Conservation (phyloP, 2,797 vertebrate species). For the Tenualosa thibaudeaui region DNA sequence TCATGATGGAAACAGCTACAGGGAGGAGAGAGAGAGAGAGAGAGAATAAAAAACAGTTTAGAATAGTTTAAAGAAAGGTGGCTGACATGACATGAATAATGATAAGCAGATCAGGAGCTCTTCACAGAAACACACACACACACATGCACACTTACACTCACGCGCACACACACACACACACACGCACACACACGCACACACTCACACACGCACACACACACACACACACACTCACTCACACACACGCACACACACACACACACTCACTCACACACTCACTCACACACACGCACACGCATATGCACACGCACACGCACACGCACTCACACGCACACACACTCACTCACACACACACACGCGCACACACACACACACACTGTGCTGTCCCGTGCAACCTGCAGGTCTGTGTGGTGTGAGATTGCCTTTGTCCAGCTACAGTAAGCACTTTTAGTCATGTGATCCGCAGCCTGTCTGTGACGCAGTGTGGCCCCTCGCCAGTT, state of each 20-base stretch:
- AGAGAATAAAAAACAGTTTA: too few species aligned
- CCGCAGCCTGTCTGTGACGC: not conserved
- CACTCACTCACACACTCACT: not conserved
- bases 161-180: slow-evolving; percentile 1
- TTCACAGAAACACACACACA: slow-evolving; percentile 10
- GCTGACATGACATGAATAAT: too few species aligned
- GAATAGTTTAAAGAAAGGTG: too few species aligned
- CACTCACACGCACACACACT: not conserved
- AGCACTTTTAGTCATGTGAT: slow-evolving; percentile 29
- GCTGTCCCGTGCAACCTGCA: too few species aligned
- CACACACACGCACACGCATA: not conserved
- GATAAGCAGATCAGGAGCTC: too few species aligned
- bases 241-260: slow-evolving; percentile 5
- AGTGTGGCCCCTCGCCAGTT: slow-evolving; percentile 36
- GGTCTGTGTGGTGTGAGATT: slow-evolving; percentile 12
- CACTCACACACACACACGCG: not conserved
- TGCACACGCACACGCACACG: not conserved
- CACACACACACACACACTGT: not conserved
- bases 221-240: not conserved
- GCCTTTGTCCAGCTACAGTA: slow-evolving; percentile 28
- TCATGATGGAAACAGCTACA: slow-evolving; percentile 94
- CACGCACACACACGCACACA: not conserved
- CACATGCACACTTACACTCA: not conserved
- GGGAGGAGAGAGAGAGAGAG: slow-evolving; percentile 43
- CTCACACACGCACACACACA: not conserved